These are phyloP conservation scores for Pachypsylla venusta DNA, from an alignment of 1,140 invertebrate genomes.

Conservation along the genomic window DNA sequence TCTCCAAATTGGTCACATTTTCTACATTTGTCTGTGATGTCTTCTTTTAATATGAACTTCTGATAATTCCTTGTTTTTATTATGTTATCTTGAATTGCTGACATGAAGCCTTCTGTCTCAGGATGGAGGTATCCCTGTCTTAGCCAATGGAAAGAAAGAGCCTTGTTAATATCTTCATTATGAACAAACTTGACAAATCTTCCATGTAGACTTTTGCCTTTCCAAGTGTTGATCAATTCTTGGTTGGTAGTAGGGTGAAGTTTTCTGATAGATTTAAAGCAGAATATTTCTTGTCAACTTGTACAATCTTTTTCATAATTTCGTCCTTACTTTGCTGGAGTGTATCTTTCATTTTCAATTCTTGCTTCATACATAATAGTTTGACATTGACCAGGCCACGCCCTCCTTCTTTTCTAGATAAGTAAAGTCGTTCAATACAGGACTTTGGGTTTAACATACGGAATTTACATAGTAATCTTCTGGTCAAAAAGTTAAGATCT, in stretches of 20 bases:
- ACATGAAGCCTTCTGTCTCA: neutral
- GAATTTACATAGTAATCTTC: neutral
- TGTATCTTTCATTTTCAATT: neutral
- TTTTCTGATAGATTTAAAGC: neutral
- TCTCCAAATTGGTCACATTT: neutral
- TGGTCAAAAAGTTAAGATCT: neutral
- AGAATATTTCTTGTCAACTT: neutral
- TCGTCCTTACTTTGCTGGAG: neutral
- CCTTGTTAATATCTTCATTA: neutral
- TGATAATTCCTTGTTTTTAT: conserved; percentile 7
- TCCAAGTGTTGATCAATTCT: neutral
- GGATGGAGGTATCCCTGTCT: neutral
- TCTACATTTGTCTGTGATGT: neutral
- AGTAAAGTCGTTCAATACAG: neutral
- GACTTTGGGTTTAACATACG: conserved; percentile 7
- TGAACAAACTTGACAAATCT: neutral
- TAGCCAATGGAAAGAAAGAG: neutral
- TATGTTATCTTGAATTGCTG: conserved; percentile 2
- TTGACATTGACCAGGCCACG: neutral
- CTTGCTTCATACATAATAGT: neutral
- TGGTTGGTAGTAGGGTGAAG: neutral
- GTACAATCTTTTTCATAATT: neutral
- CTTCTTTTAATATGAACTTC: conserved; percentile 7
- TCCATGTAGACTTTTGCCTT: neutral
- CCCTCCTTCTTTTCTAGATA: neutral